Percentiles rank a stretch among this genome's conserved stretches.
Conservation (phyloP, 1,140 invertebrate genomes). For the Pogonus chalceus region DNA sequence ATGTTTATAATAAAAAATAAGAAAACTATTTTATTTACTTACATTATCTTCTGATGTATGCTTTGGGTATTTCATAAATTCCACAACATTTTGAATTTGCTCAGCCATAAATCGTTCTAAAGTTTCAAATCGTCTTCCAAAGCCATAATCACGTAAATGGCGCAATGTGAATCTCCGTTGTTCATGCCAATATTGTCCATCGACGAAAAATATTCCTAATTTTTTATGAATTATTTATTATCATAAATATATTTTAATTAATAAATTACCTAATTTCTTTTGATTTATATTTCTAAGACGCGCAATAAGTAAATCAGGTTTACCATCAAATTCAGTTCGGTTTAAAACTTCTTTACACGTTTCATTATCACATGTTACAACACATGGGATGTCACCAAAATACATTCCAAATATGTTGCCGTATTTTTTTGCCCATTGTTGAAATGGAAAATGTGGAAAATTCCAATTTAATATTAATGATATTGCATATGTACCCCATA, state of each 20-base stretch:
- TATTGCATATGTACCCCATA: neutral
- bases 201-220: conserved; percentile 55
- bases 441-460: neutral
- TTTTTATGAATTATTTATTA: neutral
- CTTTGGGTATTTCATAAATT: conserved; percentile 27
- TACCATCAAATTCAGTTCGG: neutral
- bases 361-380: neutral
- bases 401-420: neutral
- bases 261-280: too few species aligned
- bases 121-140: conserved; percentile 48
- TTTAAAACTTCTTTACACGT: neutral
- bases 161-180: conserved; percentile 60
- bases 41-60: neutral
- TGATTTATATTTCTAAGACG: too few species aligned
- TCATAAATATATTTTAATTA: neutral
- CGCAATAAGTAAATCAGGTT: neutral
- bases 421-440: neutral
- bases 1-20: too few species aligned
- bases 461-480: neutral
- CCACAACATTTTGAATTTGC: conserved; percentile 43
- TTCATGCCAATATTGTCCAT: conserved; percentile 56
- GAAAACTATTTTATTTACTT: too few species aligned
- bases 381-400: neutral
- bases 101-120: conserved; percentile 41
- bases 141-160: conserved; percentile 59